These are phyloP conservation scores for Baryphthengus martii DNA, from an alignment of 2,113 vertebrate genomes.

Conservation along the genomic window DNA sequence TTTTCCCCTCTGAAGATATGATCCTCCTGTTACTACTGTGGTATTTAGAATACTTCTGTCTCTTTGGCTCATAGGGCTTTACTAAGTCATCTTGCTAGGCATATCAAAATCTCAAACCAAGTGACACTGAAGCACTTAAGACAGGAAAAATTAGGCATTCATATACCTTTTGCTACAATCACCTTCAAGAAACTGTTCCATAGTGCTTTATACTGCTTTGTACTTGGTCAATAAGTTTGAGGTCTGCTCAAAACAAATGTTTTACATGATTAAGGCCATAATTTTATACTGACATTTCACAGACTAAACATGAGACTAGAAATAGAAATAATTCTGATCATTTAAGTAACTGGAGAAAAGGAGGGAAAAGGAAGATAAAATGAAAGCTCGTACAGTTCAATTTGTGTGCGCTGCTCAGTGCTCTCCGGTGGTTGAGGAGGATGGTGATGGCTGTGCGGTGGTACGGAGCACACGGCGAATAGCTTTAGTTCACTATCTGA, in stretches of 20 bases:
- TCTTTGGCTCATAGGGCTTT: constrained; percentile 49
- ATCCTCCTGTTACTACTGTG: background rate
- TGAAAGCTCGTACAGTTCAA: background rate
- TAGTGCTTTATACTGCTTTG: background rate
- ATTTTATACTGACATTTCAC: constrained; percentile 18
- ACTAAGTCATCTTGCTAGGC: background rate
- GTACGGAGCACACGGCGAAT: background rate
- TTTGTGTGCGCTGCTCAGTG: constrained; percentile 18
- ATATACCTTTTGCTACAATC: background rate
- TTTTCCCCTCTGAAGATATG: background rate
- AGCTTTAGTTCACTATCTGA: background rate
- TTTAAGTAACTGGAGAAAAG: background rate
- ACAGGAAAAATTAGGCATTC: background rate
- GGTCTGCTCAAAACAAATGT: constrained; percentile 19
- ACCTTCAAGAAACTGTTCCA: background rate
- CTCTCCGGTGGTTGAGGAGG: background rate
- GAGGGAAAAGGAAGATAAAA: background rate
- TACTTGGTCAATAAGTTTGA: constrained; percentile 6
- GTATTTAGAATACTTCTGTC: background rate
- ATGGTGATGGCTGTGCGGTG: background rate
- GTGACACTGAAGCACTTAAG: constrained; percentile 30
- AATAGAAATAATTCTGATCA: background rate
- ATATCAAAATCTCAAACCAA: background rate
- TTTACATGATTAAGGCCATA: constrained; percentile 46
- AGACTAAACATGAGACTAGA: constrained; percentile 34